phyloP scores from a whole-genome alignment of 2,797 vertebrate species.

The Carduelis carduelis region DNA sequence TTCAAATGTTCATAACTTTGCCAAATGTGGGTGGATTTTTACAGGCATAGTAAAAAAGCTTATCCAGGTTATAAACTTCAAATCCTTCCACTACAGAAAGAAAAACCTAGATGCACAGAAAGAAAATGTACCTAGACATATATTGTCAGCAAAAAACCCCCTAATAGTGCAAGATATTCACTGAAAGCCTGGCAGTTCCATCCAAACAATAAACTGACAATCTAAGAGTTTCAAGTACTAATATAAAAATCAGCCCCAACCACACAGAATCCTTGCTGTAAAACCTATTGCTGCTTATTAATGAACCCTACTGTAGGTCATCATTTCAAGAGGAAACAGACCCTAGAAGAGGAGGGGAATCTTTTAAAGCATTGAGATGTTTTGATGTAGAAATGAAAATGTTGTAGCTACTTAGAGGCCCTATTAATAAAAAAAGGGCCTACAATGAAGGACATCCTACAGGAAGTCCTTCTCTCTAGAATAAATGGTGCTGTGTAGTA shows the following conservation, averaged over 20 bases:
- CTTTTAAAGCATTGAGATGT: neutral
- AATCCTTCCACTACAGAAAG: neutral
- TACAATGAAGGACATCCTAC: neutral
- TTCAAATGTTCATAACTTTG: slow-evolving; percentile 28
- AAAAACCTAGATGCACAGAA: neutral
- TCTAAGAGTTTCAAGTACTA: neutral
- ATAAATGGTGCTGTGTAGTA: neutral
- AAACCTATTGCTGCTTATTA: neutral
- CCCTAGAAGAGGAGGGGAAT: neutral
- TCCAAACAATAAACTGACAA: neutral
- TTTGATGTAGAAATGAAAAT: neutral
- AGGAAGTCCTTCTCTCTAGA: neutral
- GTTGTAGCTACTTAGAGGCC: neutral
- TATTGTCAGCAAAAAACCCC: neutral
- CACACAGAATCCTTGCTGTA: neutral
- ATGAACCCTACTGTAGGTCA: neutral
- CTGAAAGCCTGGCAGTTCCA: neutral
- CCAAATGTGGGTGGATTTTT: slow-evolving; percentile 40
- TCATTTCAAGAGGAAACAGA: neutral
- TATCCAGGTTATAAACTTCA: slow-evolving; percentile 26
- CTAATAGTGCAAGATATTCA: neutral
- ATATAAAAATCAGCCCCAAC: neutral
- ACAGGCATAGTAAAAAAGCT: neutral
- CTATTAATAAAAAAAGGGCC: neutral
- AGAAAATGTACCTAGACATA: neutral